Base-by-base conservation (phyloP, 2,888 invertebrate genomes). In the Perizoma affinitatum region DNA sequence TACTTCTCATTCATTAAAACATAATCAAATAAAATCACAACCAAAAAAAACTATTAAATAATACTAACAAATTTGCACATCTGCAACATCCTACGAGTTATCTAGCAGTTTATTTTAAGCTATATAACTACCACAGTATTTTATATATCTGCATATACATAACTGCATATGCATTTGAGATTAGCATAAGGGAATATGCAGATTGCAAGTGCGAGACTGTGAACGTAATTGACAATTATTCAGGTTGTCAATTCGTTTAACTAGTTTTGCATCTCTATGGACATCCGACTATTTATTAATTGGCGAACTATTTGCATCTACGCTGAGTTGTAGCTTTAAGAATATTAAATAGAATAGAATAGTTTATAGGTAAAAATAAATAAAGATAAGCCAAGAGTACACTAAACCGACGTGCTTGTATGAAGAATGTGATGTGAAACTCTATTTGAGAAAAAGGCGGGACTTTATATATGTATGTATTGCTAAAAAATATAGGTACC, bases 171-270 rank as follows among this genome's bases (percentile, higher is more conserved):
- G 66, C 64, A 66, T 67, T 69, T 63, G n/a, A 69, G 80, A 90
- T 89, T 89, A 84, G 80, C 90, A 89, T 90, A 83, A 58, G 55
- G 80, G 82, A 80, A 86, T 87, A 82, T 66, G 64, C 70, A 68
- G 53, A 72, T 67, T 70, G 65, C 70, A 70, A 73, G 71, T 70
- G 71, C 71, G 69, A 64, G 67, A 67, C 66, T 65, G 58, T 65
- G 53, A 63, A 60, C 64, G 65, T 76, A 73, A 73, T 73, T 73
- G 70, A 72, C 69, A 74, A 69, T 72, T 69, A 65, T 65, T 55
- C 67, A 64, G 50, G 54, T 55, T 67, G 63, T 58, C 55, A 60
- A 63, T 60, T 58, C 54, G 8, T 49, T 54, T 66, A 64, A 69
- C 69, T 59, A 61, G 67, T 64, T 66, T 60, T 56, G 54, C 54